A percentile compares a stretch with the other conserved stretches of the same genome.
Conservation (phyloP, 2,888 invertebrate species). For the Ennomos erosarius region DNA sequence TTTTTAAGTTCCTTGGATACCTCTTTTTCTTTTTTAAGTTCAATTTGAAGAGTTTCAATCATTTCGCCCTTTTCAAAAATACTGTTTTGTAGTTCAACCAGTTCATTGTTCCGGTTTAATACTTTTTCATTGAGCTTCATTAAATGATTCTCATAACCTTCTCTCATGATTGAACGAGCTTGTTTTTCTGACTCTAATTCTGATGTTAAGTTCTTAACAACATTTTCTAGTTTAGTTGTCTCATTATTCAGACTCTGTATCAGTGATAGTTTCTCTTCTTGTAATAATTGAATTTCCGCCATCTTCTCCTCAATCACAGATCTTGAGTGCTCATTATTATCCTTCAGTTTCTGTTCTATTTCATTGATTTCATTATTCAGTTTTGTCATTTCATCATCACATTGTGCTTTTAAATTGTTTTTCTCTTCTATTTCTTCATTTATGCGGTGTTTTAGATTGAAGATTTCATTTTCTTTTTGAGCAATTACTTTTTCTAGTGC, state of each 20-base stretch:
- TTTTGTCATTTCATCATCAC: constrained; percentile 62
- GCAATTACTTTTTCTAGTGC: constrained; percentile 51
- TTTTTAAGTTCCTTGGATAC: constrained; percentile 50
- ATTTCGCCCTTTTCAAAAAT: constrained; percentile 66
- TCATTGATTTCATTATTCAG: constrained; percentile 71
- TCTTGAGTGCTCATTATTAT: constrained; percentile 58
- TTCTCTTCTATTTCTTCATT: constrained; percentile 71
- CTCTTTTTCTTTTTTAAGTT: constrained; percentile 62
- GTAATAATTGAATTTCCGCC: constrained; percentile 67
- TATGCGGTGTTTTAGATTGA: constrained; percentile 66
- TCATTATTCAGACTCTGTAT: constrained; percentile 67
- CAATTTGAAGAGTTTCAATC: constrained; percentile 62
- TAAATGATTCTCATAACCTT: constrained; percentile 65
- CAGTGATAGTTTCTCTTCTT: constrained; percentile 71
- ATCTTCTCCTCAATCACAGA: constrained; percentile 61
- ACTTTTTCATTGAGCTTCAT: constrained; percentile 76
- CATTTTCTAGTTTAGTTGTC: constrained; percentile 61
- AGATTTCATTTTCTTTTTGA: constrained; percentile 65
- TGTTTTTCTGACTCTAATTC: constrained; percentile 65
- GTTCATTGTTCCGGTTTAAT: constrained; percentile 72
- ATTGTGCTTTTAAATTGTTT: constrained; percentile 57
- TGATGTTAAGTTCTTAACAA: constrained; percentile 56
- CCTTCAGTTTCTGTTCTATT: constrained; percentile 65
- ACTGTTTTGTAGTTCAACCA: constrained; percentile 72
- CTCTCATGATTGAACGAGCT: constrained; percentile 61